Conservation (phyloP, 1,140 invertebrate genomes). For the Plectrocnemia conspersa region DNA sequence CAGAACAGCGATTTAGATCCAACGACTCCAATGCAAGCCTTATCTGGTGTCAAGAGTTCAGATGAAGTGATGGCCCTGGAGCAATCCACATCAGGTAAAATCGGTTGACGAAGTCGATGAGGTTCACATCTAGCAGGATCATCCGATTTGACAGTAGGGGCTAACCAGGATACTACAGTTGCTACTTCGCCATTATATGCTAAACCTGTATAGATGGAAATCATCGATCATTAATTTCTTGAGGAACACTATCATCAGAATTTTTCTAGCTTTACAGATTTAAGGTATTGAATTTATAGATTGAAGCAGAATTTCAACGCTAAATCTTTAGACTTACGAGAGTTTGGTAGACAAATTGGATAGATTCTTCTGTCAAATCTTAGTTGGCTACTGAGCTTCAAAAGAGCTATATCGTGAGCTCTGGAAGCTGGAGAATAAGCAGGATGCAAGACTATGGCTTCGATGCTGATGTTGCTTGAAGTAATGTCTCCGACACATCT, state of each 20-base stretch:
- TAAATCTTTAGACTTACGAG: constrained; percentile 9
- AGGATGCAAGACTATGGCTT: constrained; percentile 36
- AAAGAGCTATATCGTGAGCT: constrained; percentile 44
- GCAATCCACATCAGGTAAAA: constrained; percentile 46
- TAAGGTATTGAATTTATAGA: no score
- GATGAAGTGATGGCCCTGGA: constrained; percentile 25
- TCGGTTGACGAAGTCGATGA: constrained; percentile 49
- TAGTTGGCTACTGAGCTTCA: constrained; percentile 44
- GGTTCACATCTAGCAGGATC: constrained; percentile 41
- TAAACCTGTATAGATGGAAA: no score
- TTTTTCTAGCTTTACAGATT: no score
- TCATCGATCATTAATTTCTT: no score
- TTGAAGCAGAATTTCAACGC: constrained; percentile 5
- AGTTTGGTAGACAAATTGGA: constrained; percentile 50
- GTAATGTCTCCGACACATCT: constrained; percentile 32
- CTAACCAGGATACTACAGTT: constrained; percentile 54
- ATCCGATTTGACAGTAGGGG: not conserved
- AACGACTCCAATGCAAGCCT: constrained; percentile 50
- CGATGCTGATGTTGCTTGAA: constrained; percentile 36
- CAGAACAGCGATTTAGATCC: constrained; percentile 43
- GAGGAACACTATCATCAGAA: no score
- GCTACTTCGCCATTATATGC: constrained; percentile 47
- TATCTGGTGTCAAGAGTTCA: constrained; percentile 36
- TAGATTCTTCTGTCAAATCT: constrained; percentile 40
- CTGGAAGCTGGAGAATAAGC: constrained; percentile 38